Conservation (phyloP, 2,888 invertebrate species). For the Odontocolon sp. region DNA sequence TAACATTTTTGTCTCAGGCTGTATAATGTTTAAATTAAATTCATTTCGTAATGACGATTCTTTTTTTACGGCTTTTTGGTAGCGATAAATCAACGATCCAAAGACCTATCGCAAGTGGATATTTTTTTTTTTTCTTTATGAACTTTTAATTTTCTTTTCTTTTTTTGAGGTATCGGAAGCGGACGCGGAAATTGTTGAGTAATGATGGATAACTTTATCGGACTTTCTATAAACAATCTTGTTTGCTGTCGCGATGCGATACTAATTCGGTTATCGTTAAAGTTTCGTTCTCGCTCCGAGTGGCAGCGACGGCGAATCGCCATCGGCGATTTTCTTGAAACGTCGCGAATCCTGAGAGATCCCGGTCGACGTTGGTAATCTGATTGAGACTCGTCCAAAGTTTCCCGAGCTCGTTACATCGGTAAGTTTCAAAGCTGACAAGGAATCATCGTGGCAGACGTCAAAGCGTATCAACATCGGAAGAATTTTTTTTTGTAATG, state of each 20-base stretch:
- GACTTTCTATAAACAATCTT: background rate
- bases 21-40: conserved; percentile 79
- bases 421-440: background rate
- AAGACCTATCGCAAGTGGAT: too few relatives aligned
- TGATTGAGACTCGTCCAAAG: background rate
- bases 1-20: conserved; percentile 75
- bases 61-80: conserved; percentile 53
- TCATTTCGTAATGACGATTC: conserved; percentile 77
- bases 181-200: too few relatives aligned
- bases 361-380: background rate
- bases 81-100: too few relatives aligned
- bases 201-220: too few relatives aligned
- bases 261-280: background rate
- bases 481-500: background rate
- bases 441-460: background rate
- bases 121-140: too few relatives aligned
- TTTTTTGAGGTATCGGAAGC: too few relatives aligned
- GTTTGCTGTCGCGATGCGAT: background rate
- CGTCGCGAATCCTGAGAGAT: background rate
- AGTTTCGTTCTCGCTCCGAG: background rate
- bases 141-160: too few relatives aligned
- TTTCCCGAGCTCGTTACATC: background rate
- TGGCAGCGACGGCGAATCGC: background rate
- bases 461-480: too few relatives aligned
- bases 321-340: conserved; percentile 7